Evolutionary conservation across 1,140 invertebrate species (phyloP).

Genomic region (Drosophila bocqueti): DNA sequence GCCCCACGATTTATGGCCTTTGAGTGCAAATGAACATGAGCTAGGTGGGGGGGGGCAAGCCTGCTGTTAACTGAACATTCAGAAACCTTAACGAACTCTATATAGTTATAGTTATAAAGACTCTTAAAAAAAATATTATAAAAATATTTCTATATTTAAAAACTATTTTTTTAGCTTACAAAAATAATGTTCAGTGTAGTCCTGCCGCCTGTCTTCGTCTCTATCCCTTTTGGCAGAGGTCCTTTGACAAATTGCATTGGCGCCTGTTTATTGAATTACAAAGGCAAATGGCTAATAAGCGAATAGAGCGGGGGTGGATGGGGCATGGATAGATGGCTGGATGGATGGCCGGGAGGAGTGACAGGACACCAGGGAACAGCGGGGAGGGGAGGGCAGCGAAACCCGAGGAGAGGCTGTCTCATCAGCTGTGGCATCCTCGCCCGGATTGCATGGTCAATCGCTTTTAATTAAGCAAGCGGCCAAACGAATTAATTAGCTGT

Average conservation of each 20-base stretch:
- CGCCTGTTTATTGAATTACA: slow-evolving; percentile 74
- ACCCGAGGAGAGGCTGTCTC: slow-evolving; percentile 9
- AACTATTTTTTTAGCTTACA: background rate
- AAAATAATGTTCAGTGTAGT: background rate
- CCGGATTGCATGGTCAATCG: slow-evolving; percentile 28
- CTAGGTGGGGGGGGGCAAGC: background rate
- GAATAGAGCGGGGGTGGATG: background rate
- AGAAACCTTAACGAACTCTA: background rate
- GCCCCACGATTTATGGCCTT: slow-evolving; percentile 67
- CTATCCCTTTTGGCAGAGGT: slow-evolving; percentile 12
- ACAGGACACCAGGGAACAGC: background rate
- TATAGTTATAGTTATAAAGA: no score
- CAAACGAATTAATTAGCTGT: slow-evolving; percentile 67
- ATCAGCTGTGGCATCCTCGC: slow-evolving; percentile 28
- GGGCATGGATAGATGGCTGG: background rate
- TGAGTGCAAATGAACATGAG: slow-evolving; percentile 76
- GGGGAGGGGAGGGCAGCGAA: background rate
- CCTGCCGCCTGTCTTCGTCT: background rate
- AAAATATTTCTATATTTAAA: background rate
- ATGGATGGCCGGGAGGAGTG: background rate
- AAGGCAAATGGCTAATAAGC: slow-evolving; percentile 23
- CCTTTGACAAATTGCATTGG: slow-evolving; percentile 73
- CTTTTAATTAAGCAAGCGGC: slow-evolving; percentile 58
- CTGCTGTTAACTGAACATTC: background rate
- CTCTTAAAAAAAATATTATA: background rate